These are phyloP conservation scores for Biston betularia DNA, from an alignment of 2,888 invertebrate species.

Conservation along the genomic window DNA sequence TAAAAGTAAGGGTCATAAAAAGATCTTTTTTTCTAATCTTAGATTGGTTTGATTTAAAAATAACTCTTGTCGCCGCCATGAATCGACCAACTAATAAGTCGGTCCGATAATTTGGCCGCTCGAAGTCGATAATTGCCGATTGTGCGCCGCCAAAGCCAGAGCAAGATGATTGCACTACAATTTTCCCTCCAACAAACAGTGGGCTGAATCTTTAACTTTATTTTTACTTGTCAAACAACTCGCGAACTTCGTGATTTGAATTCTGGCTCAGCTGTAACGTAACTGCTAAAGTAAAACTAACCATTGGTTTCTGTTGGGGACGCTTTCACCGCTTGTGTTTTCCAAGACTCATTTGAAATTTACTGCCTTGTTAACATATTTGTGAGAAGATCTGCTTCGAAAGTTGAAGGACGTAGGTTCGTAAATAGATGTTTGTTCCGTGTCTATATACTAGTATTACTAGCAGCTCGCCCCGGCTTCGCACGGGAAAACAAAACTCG, in stretches of 20 bases:
- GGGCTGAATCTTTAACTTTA: conserved; percentile 45
- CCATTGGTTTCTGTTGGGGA: conserved; percentile 21
- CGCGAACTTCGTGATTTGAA: conserved; percentile 48
- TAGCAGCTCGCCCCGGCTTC: too few species aligned
- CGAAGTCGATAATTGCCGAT: conserved; percentile 62
- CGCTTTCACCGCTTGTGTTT: conserved; percentile 24
- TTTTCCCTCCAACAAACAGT: conserved; percentile 63
- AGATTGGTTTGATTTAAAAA: conserved; percentile 26
- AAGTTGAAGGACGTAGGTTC: too few species aligned
- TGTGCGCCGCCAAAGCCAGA: conserved; percentile 53
- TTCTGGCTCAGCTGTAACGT: conserved; percentile 23
- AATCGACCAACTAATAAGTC: conserved; percentile 23
- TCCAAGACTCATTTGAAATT: too few species aligned
- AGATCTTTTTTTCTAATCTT: not conserved
- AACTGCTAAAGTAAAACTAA: not conserved
- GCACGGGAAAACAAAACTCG: too few species aligned
- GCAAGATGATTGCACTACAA: conserved; percentile 69
- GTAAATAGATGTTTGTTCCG: too few species aligned
- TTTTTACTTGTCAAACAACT: conserved; percentile 55
- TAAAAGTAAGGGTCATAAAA: too few species aligned
- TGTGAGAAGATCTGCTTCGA: too few species aligned
- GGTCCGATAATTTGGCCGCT: conserved; percentile 27
- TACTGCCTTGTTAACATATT: too few species aligned
- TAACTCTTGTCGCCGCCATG: conserved; percentile 30
- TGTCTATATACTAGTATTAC: too few species aligned